Conservation (phyloP, 2,888 invertebrate species). For the Sinelater perroti region DNA sequence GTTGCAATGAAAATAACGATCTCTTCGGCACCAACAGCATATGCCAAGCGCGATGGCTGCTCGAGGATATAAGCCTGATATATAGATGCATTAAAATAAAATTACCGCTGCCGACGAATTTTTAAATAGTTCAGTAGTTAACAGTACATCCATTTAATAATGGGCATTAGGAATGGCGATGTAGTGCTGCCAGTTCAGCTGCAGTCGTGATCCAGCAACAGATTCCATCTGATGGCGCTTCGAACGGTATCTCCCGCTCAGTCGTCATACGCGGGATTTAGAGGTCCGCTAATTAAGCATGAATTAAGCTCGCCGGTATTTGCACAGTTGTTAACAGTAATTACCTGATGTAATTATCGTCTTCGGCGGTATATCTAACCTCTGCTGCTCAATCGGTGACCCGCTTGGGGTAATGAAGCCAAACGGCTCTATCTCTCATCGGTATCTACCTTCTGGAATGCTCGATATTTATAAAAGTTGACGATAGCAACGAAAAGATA, state of each 20-base stretch:
- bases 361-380: too few species aligned
- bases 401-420: too few species aligned
- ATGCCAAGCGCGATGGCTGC: constrained; percentile 4
- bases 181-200: constrained; percentile 15
- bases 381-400: too few species aligned
- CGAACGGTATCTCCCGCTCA: constrained; percentile 29
- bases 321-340: constrained; percentile 9
- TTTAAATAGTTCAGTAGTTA: constrained; percentile 22
- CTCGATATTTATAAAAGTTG: too few species aligned
- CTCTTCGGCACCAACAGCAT: constrained; percentile 1
- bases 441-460: too few species aligned
- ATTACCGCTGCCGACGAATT: constrained; percentile 16
- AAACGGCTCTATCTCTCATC: too few species aligned
- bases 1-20: constrained; percentile 1
- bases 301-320: constrained; percentile 2
- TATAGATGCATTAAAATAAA: constrained; percentile 25
- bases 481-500: too few species aligned
- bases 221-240: constrained; percentile 30
- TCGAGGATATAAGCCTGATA: constrained; percentile 7
- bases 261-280: constrained; percentile 26
- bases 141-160: constrained; percentile 25
- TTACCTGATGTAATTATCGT: constrained; percentile 6
- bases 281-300: constrained; percentile 24
- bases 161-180: constrained; percentile 14
- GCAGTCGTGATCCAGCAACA: constrained; percentile 7